phyloP scores from a whole-genome alignment of 1,140 invertebrate genomes.

The Drosophila sulfurigaster region DNA sequence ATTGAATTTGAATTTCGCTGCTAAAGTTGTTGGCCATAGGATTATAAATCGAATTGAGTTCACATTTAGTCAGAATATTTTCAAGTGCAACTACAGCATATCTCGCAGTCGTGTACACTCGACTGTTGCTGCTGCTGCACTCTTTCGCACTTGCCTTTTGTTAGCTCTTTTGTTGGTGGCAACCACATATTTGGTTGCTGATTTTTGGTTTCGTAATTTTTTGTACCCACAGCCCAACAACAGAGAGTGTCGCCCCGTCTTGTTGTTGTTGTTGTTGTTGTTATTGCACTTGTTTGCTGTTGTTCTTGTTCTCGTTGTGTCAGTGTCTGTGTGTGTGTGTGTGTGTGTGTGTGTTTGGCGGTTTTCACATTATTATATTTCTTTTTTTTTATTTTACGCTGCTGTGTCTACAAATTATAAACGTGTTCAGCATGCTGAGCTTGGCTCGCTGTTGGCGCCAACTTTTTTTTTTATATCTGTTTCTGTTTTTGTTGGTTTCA shows the following conservation, averaged over 20 bases:
- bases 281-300: constrained; percentile 65
- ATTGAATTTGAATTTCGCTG: too few species aligned
- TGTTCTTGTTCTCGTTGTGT: constrained; percentile 50
- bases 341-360: constrained; percentile 67
- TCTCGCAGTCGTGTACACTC: neutral
- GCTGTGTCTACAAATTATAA: constrained; percentile 45
- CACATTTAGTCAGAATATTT: too few species aligned
- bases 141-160: constrained; percentile 50
- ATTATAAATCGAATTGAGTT: too few species aligned
- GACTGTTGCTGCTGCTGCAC: neutral
- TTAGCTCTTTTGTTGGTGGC: constrained; percentile 78
- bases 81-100: too few species aligned
- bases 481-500: constrained; percentile 20
- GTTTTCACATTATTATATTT: constrained; percentile 62
- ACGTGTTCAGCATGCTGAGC: constrained; percentile 39
- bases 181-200: constrained; percentile 84
- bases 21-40: too few species aligned
- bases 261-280: constrained; percentile 37
- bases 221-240: constrained; percentile 66
- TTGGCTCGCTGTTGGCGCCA: neutral
- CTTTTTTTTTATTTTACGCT: constrained; percentile 20
- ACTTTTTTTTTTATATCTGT: constrained; percentile 29
- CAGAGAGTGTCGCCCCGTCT: constrained; percentile 22
- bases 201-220: constrained; percentile 84
- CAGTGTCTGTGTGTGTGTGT: neutral